Evolutionary conservation across 2,113 vertebrate genomes (phyloP), one percentile per base, ranked within the genome.

Genomic region (Fulmarus glacialis): DNA sequence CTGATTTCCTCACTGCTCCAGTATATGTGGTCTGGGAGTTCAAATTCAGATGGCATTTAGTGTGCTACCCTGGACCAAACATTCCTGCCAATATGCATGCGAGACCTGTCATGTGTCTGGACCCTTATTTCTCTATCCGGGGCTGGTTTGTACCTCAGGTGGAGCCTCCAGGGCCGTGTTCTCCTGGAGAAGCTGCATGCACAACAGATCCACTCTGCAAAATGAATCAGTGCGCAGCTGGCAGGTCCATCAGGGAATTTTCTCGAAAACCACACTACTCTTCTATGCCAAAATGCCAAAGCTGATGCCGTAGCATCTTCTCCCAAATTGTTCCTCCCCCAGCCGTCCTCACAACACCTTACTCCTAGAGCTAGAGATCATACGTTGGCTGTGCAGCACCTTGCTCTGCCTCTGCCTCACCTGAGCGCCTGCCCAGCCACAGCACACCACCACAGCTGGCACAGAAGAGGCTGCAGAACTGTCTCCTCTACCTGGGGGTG

Each of bases 341-440:
- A 36, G 48, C 19, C n/a, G 29, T 48, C 38, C 40, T 55, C 43
- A 36, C 2, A 5, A 11, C 34, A 73, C 26, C 29, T 70, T 27
- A 21, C 8, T 82, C 11, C 24, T 40, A 27, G 58, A 83, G 34
- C 52, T n/a, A 13, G 38, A 48, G 70, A 13, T 38, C 1, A 3
- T 7, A 5, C 9, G 1, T 8, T 23, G 53, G 19, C 64, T 62
- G 30, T n/a, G 30, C 74, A 85, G 66, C 40, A 40, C 34, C 70
- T 82, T 47, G 22, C 36, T 52, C 59, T 64, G n/a, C 24, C 50
- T n/a, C 58, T 22, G 60, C 48, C 48, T 58, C 30, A 5, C 47
- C 71, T 6, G 42, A 67, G 30, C 71, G 23, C 30, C 56, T 6
- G 3, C 15, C 30, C 0, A 0, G 23, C 38, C 38, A 45, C 55